A percentile compares a stretch with the other conserved stretches of the same genome.
Conservation (phyloP, 2,888 invertebrate genomes). For the Trachelus iudaicus region DNA sequence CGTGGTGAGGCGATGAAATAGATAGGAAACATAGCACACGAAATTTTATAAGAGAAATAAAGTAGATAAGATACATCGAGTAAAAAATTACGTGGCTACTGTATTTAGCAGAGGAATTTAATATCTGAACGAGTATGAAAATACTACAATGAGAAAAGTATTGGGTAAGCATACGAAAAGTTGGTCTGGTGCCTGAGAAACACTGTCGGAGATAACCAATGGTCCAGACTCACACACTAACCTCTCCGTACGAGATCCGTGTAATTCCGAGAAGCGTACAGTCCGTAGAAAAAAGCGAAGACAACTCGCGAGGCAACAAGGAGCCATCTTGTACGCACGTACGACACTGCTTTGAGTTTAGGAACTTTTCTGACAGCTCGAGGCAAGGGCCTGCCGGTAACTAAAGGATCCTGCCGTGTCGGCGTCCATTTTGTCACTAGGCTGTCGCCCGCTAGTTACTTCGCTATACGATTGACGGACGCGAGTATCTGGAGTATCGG, state of each 20-base stretch:
- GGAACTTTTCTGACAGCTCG: background rate
- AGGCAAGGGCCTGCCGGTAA: background rate
- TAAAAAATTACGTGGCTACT: background rate
- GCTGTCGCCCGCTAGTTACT: background rate
- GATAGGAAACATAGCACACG: background rate
- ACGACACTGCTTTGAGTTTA: background rate
- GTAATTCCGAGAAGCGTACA: conserved; percentile 61
- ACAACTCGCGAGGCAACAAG: background rate
- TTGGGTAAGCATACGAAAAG: background rate
- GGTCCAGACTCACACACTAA: conserved; percentile 38
- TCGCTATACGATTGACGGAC: background rate
- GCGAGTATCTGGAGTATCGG: background rate
- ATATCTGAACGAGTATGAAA: background rate
- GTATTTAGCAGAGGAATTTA: background rate
- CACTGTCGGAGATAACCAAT: conserved; percentile 47
- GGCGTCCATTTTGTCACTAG: background rate
- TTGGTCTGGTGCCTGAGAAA: conserved; percentile 39
- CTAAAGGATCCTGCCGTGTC: background rate
- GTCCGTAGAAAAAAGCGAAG: conserved; percentile 51
- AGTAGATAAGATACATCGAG: background rate
- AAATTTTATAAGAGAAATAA: background rate
- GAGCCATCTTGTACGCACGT: background rate
- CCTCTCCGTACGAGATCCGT: conserved; percentile 42
- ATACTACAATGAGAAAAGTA: background rate
- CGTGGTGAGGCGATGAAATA: background rate